phyloP scores from a whole-genome alignment of 2,113 vertebrate genomes.

The Siphamia tubifer region DNA sequence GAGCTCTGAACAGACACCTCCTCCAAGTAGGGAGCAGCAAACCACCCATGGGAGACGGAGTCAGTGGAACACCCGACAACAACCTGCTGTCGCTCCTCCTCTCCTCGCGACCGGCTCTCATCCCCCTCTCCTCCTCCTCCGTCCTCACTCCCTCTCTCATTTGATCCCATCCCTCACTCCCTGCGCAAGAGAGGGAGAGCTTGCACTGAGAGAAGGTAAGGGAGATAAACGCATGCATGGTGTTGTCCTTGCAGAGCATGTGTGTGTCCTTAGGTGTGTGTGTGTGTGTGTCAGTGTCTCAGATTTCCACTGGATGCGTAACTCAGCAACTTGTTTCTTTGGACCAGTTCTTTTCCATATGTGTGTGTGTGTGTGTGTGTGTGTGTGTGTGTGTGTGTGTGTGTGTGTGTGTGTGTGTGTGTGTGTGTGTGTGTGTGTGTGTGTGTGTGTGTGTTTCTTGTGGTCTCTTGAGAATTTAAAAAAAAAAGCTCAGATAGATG shows the following conservation, averaged over 20 bases:
- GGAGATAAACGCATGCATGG: slow-evolving; percentile 47
- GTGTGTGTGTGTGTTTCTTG: not conserved
- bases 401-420: not conserved
- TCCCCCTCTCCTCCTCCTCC: slow-evolving; percentile 44
- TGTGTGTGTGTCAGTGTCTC: slow-evolving; percentile 28
- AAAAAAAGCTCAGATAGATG: slow-evolving; percentile 17
- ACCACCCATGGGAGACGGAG: slow-evolving; percentile 51
- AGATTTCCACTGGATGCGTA: slow-evolving; percentile 45
- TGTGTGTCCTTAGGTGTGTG: not conserved
- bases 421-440: not conserved
- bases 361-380: not conserved
- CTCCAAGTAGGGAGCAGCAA: slow-evolving; percentile 34
- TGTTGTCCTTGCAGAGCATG: slow-evolving; percentile 53
- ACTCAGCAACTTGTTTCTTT: slow-evolving; percentile 61
- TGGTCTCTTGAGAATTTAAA: not conserved
- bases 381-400: not conserved
- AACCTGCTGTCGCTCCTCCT: slow-evolving; percentile 76
- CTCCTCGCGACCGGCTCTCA: slow-evolving; percentile 48
- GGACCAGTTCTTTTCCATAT: slow-evolving; percentile 17
- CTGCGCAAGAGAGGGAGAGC: slow-evolving; percentile 56
- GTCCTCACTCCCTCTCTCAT: slow-evolving; percentile 64
- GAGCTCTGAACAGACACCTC: slow-evolving; percentile 45
- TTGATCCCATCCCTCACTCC: slow-evolving; percentile 72
- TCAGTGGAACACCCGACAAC: slow-evolving; percentile 63
- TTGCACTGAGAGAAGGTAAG: slow-evolving; percentile 66